Percentiles rank a stretch among this genome's conserved stretches.
These are phyloP conservation scores for Tenthredo notha DNA, from an alignment of 2,888 invertebrate species.

Conservation along the genomic window DNA sequence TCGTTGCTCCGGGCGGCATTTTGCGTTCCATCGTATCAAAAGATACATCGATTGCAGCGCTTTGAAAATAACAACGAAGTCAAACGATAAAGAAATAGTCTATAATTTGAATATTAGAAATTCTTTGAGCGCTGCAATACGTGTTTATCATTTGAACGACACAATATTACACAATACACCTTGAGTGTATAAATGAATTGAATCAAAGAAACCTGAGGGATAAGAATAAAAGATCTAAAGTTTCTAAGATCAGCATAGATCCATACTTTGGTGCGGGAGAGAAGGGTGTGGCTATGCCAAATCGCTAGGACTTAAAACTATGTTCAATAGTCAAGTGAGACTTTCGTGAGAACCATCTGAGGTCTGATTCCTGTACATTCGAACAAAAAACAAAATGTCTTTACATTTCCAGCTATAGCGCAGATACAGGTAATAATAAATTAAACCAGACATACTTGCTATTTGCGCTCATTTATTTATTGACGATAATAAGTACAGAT, in stretches of 20 bases:
- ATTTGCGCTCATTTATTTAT: conserved; percentile 73
- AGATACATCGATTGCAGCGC: conserved; percentile 65
- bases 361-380: conserved; percentile 78
- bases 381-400: conserved; percentile 71
- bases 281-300: conserved; percentile 73
- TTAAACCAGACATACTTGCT: conserved; percentile 72
- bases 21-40: conserved; percentile 62
- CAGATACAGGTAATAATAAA: conserved; percentile 71
- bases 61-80: conserved; percentile 47
- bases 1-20: conserved; percentile 60
- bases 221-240: conserved; percentile 41
- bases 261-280: conserved; percentile 78
- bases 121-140: not conserved
- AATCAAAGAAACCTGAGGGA: not conserved
- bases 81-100: not conserved
- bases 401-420: conserved; percentile 77
- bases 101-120: not conserved
- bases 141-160: conserved; percentile 42
- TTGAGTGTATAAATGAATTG: not conserved
- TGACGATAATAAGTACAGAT: not conserved
- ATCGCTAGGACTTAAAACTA: conserved; percentile 72
- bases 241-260: conserved; percentile 74
- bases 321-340: conserved; percentile 72
- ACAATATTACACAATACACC: not conserved
- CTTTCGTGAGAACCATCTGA: conserved; percentile 78